Conservation (phyloP, 1,140 invertebrate species). For the Octopus bimaculoides region DNA sequence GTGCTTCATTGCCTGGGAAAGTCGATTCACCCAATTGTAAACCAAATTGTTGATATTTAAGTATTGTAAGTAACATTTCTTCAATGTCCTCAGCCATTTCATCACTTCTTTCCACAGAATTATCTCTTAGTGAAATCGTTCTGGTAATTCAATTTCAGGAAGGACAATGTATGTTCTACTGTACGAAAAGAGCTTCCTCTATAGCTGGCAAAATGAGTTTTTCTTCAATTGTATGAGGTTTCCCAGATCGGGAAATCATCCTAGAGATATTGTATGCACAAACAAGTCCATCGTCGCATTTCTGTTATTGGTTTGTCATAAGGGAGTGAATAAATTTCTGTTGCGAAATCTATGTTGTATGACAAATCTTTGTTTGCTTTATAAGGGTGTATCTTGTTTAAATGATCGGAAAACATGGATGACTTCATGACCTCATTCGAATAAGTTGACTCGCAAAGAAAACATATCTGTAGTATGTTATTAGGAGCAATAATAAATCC, state of each 20-base stretch:
- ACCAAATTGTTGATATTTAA: neutral
- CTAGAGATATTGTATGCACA: neutral
- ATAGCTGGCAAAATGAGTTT: neutral
- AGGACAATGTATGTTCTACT: neutral
- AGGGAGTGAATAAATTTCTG: neutral
- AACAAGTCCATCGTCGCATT: neutral
- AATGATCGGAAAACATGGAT: neutral
- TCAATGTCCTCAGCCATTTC: neutral
- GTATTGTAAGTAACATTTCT: neutral
- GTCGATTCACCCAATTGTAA: neutral
- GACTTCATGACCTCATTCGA: neutral
- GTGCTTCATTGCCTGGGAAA: neutral
- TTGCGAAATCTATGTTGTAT: neutral
- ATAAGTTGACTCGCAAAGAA: too few species aligned
- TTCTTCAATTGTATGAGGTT: neutral
- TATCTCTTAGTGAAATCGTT: neutral
- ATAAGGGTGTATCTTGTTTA: neutral
- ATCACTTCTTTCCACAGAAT: neutral
- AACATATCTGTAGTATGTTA: too few species aligned
- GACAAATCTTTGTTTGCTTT: conserved; percentile 4
- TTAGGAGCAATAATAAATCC: too few species aligned
- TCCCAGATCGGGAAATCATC: neutral
- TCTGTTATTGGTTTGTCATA: neutral
- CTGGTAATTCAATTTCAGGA: neutral
- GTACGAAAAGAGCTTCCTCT: conserved; percentile 1